These are phyloP conservation scores for Girardinus metallicus DNA, from an alignment of 2,797 vertebrate species.

Conservation along the genomic window DNA sequence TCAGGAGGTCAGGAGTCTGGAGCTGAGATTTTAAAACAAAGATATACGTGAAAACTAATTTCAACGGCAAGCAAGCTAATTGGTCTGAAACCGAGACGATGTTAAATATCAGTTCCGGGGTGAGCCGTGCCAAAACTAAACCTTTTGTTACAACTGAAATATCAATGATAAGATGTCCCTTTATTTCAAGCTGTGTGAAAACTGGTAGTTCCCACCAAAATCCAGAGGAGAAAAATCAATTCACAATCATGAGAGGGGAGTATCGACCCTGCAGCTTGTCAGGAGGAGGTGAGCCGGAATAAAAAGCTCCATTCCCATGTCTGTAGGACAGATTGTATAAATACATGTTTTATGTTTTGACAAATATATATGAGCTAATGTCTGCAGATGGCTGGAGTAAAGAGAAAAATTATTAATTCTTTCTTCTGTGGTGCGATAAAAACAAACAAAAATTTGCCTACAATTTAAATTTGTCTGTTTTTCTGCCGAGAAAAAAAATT, in stretches of 20 bases:
- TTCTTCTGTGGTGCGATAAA: neutral
- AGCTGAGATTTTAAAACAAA: slow-evolving; percentile 14
- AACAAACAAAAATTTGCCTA: neutral
- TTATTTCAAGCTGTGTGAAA: slow-evolving; percentile 15
- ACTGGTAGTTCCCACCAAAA: slow-evolving; percentile 5
- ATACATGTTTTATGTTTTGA: neutral
- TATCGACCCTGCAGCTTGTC: slow-evolving; percentile 30
- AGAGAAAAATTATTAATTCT: neutral
- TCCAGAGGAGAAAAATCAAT: slow-evolving; percentile 39
- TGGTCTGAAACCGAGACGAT: neutral
- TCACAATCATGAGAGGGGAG: slow-evolving; percentile 10
- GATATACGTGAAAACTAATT: slow-evolving; percentile 1
- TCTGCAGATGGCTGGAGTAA: neutral
- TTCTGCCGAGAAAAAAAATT: neutral
- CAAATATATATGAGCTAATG: neutral
- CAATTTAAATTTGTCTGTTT: neutral
- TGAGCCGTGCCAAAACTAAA: slow-evolving; percentile 2
- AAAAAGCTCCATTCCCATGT: slow-evolving; percentile 1
- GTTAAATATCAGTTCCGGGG: neutral
- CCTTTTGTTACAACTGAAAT: slow-evolving; percentile 6
- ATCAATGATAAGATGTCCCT: neutral
- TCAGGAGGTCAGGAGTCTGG: neutral
- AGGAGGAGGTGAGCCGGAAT: slow-evolving; percentile 8
- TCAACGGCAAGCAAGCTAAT: slow-evolving; percentile 2
- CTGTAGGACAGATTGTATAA: neutral